Conservation (phyloP, 2,113 vertebrate species). For the Noctilio leporinus region DNA sequence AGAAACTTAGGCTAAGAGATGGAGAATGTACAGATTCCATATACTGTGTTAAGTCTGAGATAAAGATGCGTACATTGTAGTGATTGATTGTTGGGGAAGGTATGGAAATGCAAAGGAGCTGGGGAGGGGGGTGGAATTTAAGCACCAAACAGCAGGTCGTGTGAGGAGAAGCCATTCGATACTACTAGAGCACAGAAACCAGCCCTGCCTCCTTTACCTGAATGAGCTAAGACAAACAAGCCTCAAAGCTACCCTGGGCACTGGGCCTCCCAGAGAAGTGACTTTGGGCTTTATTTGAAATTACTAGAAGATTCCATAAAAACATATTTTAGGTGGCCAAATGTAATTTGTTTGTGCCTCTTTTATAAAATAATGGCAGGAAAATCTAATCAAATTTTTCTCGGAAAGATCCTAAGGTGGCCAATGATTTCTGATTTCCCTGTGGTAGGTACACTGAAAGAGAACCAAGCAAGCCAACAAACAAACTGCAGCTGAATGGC, state of each 20-base stretch:
- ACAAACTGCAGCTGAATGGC: not conserved
- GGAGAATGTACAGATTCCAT: not conserved
- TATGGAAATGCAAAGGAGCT: not conserved
- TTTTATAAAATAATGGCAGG: not conserved
- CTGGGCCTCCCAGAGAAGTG: not conserved
- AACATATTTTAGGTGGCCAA: not conserved
- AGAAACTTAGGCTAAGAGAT: not conserved
- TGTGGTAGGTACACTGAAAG: not conserved
- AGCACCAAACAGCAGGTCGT: not conserved
- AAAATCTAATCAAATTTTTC: not conserved
- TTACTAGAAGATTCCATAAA: not conserved
- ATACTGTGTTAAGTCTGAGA: not conserved
- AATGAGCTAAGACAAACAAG: not conserved
- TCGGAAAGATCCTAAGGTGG: not conserved
- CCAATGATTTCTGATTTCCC: not conserved
- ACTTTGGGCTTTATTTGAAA: not conserved
- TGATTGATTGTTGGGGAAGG: not conserved
- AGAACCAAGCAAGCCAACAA: too few species aligned
- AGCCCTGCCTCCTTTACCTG: not conserved
- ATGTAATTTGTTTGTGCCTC: not conserved
- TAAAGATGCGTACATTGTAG: not conserved
- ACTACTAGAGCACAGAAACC: not conserved
- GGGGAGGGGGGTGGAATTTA: rapidly evolving
- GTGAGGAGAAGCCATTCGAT: not conserved
- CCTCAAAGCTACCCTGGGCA: not conserved